Conservation (phyloP, 2,888 invertebrate genomes). For the Dendrolimus pini region DNA sequence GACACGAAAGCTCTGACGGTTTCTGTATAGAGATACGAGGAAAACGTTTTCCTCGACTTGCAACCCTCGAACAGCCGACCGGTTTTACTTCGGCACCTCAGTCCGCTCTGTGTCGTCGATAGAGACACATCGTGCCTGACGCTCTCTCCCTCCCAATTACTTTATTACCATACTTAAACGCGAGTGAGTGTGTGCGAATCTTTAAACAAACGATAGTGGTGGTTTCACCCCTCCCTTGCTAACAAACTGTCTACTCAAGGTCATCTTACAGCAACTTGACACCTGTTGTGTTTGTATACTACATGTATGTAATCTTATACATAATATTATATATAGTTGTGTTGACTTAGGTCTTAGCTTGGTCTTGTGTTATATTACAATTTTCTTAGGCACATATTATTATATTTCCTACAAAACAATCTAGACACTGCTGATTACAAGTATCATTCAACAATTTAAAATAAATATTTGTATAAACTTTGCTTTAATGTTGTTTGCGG, state of each 20-base stretch:
- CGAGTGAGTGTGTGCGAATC: conserved; percentile 60
- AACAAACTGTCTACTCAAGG: conserved; percentile 48
- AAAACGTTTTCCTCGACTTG: conserved; percentile 32
- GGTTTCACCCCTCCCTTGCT: conserved; percentile 28
- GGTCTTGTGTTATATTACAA: no score
- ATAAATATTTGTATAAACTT: no score
- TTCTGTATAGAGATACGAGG: conserved; percentile 13
- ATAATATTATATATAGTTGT: not conserved
- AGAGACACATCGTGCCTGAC: conserved; percentile 30
- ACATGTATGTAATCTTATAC: conserved; percentile 46
- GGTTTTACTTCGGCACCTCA: conserved; percentile 40
- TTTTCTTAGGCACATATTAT: no score
- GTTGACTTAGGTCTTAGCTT: not conserved
- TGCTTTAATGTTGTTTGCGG: no score
- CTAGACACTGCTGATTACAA: no score
- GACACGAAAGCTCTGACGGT: conserved; percentile 13
- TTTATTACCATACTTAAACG: conserved; percentile 39
- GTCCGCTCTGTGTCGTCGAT: conserved; percentile 47
- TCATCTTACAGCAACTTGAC: conserved; percentile 54
- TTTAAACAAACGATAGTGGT: conserved; percentile 39
- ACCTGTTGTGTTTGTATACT: conserved; percentile 62
- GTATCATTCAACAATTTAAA: no score
- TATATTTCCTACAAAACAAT: no score
- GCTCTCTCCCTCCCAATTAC: conserved; percentile 24
- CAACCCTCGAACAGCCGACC: conserved; percentile 48